These are phyloP conservation scores for Vannuccia rotundouncinata DNA, from an alignment of 2,888 invertebrate species.

Conservation along the genomic window DNA sequence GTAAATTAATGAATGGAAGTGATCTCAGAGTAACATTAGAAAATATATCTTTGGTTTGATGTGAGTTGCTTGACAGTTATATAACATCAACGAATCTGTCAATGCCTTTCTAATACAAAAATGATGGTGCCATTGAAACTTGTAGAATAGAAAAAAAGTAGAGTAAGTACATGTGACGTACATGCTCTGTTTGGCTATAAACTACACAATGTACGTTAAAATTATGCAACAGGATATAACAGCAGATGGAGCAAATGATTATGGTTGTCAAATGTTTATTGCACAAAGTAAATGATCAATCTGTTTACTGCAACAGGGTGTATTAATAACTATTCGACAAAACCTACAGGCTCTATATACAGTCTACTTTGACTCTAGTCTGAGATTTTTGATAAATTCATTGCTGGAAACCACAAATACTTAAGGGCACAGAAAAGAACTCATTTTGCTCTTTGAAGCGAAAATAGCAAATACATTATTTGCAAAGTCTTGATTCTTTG, in stretches of 20 bases:
- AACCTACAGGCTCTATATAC: too few relatives aligned
- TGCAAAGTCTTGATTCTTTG: background rate
- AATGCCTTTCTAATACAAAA: too few relatives aligned
- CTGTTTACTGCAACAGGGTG: background rate
- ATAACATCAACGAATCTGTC: too few relatives aligned
- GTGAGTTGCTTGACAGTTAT: too few relatives aligned
- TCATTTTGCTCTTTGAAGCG: background rate
- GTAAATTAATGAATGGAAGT: background rate
- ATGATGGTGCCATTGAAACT: too few relatives aligned
- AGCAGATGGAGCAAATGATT: too few relatives aligned
- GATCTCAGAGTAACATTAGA: background rate
- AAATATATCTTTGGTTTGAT: too few relatives aligned
- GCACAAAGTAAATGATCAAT: background rate
- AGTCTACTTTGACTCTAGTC: too few relatives aligned
- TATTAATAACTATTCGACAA: too few relatives aligned
- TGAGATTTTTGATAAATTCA: background rate
- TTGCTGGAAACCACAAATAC: background rate
- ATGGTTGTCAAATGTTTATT: background rate
- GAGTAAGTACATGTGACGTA: too few relatives aligned
- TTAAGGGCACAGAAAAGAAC: background rate
- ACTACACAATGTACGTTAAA: background rate
- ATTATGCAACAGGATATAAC: background rate
- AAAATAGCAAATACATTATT: background rate
- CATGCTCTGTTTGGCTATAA: background rate
- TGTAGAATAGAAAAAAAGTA: too few relatives aligned